Conservation (phyloP, 2,113 vertebrate species). For the Neodon shergylaensis region DNA sequence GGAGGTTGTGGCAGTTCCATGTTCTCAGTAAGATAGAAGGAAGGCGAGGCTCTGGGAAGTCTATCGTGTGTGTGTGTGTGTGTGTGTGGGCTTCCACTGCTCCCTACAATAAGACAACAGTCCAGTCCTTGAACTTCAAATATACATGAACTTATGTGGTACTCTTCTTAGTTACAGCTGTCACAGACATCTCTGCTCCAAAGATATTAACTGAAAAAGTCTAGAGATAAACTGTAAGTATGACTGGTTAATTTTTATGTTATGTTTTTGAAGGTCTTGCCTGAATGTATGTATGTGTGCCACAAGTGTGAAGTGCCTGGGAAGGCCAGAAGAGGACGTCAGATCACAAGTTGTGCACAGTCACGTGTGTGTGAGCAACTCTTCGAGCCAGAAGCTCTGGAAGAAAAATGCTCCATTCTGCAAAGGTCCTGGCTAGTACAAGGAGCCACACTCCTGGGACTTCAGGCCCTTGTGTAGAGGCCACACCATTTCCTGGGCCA, state of each 20-base stretch:
- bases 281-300: background rate
- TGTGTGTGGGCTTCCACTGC: background rate
- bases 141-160: background rate
- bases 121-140: background rate
- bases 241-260: background rate
- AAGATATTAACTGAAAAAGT: background rate
- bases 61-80: background rate
- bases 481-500: background rate
- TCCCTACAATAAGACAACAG: background rate
- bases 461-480: background rate
- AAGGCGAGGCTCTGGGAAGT: background rate
- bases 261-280: background rate
- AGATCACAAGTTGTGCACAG: rapidly evolving
- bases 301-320: background rate
- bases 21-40: background rate
- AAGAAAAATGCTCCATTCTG: background rate
- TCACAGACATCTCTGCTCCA: background rate
- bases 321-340: background rate
- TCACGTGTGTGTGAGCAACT: background rate
- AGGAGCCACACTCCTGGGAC: background rate
- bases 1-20: background rate
- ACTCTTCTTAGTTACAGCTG: background rate
- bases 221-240: background rate
- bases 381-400: background rate
- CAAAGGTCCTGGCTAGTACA: background rate